A percentile compares a stretch with the other conserved stretches of the same genome.
These are phyloP conservation scores for Papilio polyxenes DNA, from an alignment of 1,140 invertebrate genomes.

Conservation along the genomic window DNA sequence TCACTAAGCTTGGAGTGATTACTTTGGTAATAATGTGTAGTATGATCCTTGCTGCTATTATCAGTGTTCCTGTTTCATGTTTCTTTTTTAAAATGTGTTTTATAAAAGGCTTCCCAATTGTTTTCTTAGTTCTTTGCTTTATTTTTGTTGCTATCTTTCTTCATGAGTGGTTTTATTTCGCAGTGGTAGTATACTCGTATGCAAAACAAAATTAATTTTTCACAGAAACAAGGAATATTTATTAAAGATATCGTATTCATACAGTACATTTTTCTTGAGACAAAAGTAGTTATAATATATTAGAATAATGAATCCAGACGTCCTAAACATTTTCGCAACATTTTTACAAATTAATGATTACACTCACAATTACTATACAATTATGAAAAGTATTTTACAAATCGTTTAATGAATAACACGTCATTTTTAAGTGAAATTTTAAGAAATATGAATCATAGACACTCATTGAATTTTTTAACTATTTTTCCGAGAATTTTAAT, in stretches of 20 bases:
- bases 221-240: neutral
- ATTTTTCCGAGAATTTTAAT: neutral
- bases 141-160: conserved; percentile 41
- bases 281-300: neutral
- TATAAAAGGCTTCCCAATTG: conserved; percentile 40
- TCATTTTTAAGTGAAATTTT: neutral
- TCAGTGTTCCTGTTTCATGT: conserved; percentile 39
- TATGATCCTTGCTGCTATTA: conserved; percentile 24
- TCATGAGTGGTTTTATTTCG: conserved; percentile 46
- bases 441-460: neutral
- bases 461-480: neutral
- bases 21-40: conserved; percentile 39
- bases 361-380: neutral
- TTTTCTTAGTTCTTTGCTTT: conserved; percentile 30
- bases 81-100: conserved; percentile 44
- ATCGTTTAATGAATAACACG: neutral
- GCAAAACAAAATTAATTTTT: conserved; percentile 1
- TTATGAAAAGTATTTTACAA: neutral
- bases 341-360: neutral
- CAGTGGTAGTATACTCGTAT: conserved; percentile 41
- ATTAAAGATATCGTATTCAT: conserved; percentile 8
- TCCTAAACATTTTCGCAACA: neutral
- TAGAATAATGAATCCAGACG: neutral
- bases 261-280: conserved; percentile 1
- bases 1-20: neutral